Evolutionary conservation across 2,888 invertebrate species (phyloP), one percentile per base, ranked within the genome.

Genomic region (Campopleginae sp.): DNA sequence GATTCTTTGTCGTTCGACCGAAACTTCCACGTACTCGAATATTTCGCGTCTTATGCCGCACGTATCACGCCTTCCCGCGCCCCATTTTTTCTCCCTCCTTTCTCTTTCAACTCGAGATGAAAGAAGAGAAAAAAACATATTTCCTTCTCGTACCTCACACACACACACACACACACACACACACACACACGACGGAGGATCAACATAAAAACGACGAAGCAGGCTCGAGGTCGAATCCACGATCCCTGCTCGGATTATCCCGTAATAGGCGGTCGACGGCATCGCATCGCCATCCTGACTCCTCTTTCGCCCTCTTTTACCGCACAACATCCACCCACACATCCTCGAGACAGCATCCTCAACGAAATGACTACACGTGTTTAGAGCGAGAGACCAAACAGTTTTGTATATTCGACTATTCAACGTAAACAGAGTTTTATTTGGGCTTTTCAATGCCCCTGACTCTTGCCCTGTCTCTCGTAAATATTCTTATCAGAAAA

Each of bases 351-450:
- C 66, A 85, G 81, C 82, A 88, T 88, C 82, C 87, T 70, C 80
- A 70, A 81, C 79, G 84, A 80, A 88, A 88, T 87, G 81, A 88
- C 85, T 89, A 89, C 89, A 88, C 87, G 89, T 88, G 89, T 87
- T 87, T 80, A 71, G 68, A 84, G 51, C 74, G 84, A 82, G 71
- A 76, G 10, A 71, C 63, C 7, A 44, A 75, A 74, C 51, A 74
- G 19, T 38, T 38, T 33, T 63, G 51, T 61, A 74, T 74, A 74
- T 74, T 51, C 72, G 68, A 74, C 80, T n/a, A 51, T 58, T 38
- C 70, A 44, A 54, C 54, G 38, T 68, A 42, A 54, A 61, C 61
- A 58, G n/a, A 71, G 44, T 33, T 54, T 71, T 68, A 75, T 78
- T 74, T 44, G n/a, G 14, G 61, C 54, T 33, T 70, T 66, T 61